Conservation (phyloP, 2,113 vertebrate species). For the Cnemophilus loriae region DNA sequence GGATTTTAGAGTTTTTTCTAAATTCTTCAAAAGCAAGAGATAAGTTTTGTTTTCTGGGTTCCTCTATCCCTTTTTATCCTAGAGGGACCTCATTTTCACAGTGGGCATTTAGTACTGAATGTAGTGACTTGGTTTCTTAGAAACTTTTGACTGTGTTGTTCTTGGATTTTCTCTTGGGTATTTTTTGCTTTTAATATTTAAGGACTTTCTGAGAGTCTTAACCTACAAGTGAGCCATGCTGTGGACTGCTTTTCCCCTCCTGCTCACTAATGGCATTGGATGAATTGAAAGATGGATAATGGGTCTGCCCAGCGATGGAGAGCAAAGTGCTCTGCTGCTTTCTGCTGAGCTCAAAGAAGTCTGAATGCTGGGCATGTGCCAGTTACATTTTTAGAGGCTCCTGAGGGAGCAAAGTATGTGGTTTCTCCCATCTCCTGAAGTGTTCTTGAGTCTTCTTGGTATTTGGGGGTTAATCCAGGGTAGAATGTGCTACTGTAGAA, state of each 20-base stretch:
- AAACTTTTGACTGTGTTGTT: not conserved
- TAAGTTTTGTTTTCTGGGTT: not conserved
- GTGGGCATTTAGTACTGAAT: not conserved
- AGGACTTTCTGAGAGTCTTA: not conserved
- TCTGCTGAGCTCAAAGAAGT: not conserved
- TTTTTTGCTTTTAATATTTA: not conserved
- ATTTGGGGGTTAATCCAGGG: not conserved
- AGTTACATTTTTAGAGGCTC: not conserved
- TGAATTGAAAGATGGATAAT: not conserved
- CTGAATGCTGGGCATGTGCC: not conserved
- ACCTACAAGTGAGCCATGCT: not conserved
- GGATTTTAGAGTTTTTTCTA: not conserved
- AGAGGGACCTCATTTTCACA: not conserved
- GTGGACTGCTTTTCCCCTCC: not conserved
- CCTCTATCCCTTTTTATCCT: not conserved
- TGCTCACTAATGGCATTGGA: not conserved
- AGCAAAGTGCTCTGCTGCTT: not conserved
- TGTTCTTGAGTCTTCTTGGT: not conserved
- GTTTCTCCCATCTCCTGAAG: not conserved
- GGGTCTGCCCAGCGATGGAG: fast-evolving
- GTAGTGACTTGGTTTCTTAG: not conserved
- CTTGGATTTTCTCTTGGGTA: not conserved
- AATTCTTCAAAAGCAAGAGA: not conserved
- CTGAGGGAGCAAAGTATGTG: not conserved
- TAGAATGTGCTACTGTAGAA: not conserved